phyloP scores from a whole-genome alignment of 2,797 vertebrate genomes.

The Nannoperca australis region DNA sequence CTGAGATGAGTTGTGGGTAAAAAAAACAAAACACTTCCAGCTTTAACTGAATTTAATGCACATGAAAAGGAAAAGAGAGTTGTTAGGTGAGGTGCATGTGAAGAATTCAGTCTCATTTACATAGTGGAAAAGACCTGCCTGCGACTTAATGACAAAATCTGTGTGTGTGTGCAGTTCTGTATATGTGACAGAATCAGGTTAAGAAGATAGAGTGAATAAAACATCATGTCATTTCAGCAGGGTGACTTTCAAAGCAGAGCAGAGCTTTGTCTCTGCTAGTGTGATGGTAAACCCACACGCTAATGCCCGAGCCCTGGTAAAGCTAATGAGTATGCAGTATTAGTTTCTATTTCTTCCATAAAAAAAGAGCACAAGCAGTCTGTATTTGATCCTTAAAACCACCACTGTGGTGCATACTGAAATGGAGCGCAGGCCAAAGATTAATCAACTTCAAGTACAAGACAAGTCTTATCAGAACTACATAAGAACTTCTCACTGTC shows the following conservation, averaged over 20 bases:
- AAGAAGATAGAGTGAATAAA: slow-evolving; percentile 74
- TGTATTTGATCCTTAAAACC: slow-evolving; percentile 23
- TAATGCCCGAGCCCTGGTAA: slow-evolving; percentile 38
- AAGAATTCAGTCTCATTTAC: slow-evolving; percentile 57
- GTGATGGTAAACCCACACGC: slow-evolving; percentile 60
- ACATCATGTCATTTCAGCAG: slow-evolving; percentile 63
- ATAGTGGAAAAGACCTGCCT: slow-evolving; percentile 54
- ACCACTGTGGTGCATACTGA: slow-evolving; percentile 1
- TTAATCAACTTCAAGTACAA: slow-evolving; percentile 53
- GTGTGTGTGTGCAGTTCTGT: slow-evolving; percentile 49
- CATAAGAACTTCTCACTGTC: slow-evolving; percentile 62
- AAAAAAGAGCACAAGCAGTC: slow-evolving; percentile 13
- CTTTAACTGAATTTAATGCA: slow-evolving; percentile 46
- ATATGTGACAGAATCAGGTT: slow-evolving; percentile 81
- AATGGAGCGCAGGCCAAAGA: slow-evolving; percentile 34
- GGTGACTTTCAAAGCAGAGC: slow-evolving; percentile 62
- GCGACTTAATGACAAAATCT: slow-evolving; percentile 60
- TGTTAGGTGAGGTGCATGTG: slow-evolving; percentile 33
- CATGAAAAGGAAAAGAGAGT: slow-evolving; percentile 46
- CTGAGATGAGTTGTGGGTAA: slow-evolving; percentile 34
- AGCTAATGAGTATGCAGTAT: slow-evolving; percentile 53
- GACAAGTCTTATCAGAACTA: slow-evolving; percentile 51
- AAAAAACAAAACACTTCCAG: not conserved
- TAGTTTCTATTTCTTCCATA: slow-evolving; percentile 14
- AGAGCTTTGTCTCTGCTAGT: slow-evolving; percentile 53